Conservation (phyloP, 2,113 vertebrate species). For the Lepus americanus region DNA sequence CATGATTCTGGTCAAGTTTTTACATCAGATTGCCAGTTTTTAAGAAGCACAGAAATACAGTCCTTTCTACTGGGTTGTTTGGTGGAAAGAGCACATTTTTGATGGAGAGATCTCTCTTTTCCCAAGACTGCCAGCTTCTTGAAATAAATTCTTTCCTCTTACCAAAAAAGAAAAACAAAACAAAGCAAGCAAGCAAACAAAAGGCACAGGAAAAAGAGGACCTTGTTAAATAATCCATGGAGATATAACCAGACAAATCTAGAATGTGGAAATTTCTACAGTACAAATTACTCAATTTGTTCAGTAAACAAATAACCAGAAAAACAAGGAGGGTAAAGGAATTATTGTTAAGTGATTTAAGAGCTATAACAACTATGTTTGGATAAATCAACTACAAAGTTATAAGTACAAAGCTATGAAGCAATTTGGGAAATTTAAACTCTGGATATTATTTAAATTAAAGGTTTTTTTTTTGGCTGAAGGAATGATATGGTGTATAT, state of each 20-base stretch:
- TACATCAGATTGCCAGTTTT: background rate
- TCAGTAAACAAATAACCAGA: background rate
- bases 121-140: too few species aligned
- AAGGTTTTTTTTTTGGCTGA: background rate
- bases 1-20: conserved; percentile 10
- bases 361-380: background rate
- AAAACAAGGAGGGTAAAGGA: conserved; percentile 30
- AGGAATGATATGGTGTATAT: background rate
- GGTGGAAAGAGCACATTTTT: too few species aligned
- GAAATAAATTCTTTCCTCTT: too few species aligned
- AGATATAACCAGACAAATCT: background rate
- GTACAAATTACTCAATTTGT: background rate
- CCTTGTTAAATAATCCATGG: background rate
- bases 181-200: background rate
- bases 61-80: too few species aligned
- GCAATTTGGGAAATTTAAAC: background rate
- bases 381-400: background rate
- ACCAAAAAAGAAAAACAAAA: too few species aligned
- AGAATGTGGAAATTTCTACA: conserved; percentile 19
- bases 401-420: conserved; percentile 24
- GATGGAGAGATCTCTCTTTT: too few species aligned
- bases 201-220: background rate
- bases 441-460: background rate
- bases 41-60: background rate
- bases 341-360: background rate